These are phyloP conservation scores for Hydrocynus forskahlii DNA, from an alignment of 2,797 vertebrate species.

Conservation along the genomic window DNA sequence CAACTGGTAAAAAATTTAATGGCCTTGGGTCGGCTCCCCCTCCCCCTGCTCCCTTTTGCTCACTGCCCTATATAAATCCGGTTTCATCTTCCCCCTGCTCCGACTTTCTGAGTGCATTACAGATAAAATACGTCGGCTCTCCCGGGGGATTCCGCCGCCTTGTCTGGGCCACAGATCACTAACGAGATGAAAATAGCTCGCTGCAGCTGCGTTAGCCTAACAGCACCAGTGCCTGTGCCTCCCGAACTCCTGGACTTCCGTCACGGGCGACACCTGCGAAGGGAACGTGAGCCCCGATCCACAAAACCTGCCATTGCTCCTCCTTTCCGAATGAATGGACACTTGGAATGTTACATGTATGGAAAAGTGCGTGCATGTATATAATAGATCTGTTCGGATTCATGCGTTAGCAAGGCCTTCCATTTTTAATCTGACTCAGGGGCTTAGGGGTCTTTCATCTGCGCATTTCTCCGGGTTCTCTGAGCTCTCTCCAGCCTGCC, in stretches of 20 bases:
- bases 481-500: constrained; percentile 53
- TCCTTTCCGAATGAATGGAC: too few species aligned
- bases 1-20: background rate
- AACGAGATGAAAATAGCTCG: constrained; percentile 57
- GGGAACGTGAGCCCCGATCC: constrained; percentile 19
- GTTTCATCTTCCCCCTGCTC: constrained; percentile 34
- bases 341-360: too few species aligned
- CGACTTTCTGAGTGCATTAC: constrained; percentile 52
- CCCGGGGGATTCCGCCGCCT: constrained; percentile 48
- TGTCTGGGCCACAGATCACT: constrained; percentile 57
- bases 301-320: too few species aligned
- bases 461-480: constrained; percentile 44
- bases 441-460: constrained; percentile 59
- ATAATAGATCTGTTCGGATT: constrained; percentile 48
- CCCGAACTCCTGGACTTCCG: background rate
- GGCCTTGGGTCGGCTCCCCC: constrained; percentile 7
- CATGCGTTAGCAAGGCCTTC: constrained; percentile 61
- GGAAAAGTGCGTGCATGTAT: constrained; percentile 43
- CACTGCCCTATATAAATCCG: constrained; percentile 42
- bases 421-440: constrained; percentile 69
- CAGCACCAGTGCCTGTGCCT: constrained; percentile 35
- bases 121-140: constrained; percentile 54
- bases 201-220: constrained; percentile 55
- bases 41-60: background rate
- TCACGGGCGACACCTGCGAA: constrained; percentile 47